Conservation (phyloP, 2,888 invertebrate species). For the Eutolmus rufibarbis region DNA sequence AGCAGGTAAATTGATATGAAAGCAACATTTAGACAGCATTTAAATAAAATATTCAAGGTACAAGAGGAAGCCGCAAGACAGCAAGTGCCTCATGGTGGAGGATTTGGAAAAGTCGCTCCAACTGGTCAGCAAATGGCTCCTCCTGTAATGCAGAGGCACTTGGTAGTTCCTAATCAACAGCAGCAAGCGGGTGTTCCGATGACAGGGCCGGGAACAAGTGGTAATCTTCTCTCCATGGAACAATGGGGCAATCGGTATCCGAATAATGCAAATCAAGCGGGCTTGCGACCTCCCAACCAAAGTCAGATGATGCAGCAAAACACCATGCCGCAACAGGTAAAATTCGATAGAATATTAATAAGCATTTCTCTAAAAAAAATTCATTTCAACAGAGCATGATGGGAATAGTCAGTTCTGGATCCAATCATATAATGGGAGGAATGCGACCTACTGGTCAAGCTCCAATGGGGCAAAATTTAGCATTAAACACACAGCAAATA, state of each 20-base stretch:
- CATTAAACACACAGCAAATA: slow-evolving; percentile 69
- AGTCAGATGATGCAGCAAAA: slow-evolving; percentile 64
- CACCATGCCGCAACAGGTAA: slow-evolving; percentile 59
- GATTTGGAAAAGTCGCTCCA: slow-evolving; percentile 78
- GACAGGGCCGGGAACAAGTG: slow-evolving; percentile 62
- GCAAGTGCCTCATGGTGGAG: slow-evolving; percentile 76
- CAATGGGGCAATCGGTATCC: slow-evolving; percentile 66
- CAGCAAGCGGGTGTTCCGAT: slow-evolving; percentile 56
- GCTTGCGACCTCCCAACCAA: slow-evolving; percentile 64
- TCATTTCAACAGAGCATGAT: slow-evolving; percentile 57
- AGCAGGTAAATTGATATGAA: slow-evolving; percentile 65
- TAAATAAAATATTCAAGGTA: slow-evolving; percentile 64
- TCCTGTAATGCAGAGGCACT: slow-evolving; percentile 64
- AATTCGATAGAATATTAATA: neutral
- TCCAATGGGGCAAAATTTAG: slow-evolving; percentile 56
- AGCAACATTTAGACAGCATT: slow-evolving; percentile 46
- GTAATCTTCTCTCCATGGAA: slow-evolving; percentile 66
- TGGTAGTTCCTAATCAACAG: slow-evolving; percentile 59
- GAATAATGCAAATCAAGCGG: slow-evolving; percentile 59
- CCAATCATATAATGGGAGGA: slow-evolving; percentile 53
- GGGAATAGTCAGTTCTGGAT: slow-evolving; percentile 57
- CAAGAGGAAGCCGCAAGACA: slow-evolving; percentile 92
- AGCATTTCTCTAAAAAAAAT: neutral
- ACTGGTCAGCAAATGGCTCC: slow-evolving; percentile 63
- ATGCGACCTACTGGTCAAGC: slow-evolving; percentile 57